Evolutionary conservation across 2,113 vertebrate genomes (phyloP), one percentile per base, ranked within the genome.

Genomic region (Junco hyemalis): DNA sequence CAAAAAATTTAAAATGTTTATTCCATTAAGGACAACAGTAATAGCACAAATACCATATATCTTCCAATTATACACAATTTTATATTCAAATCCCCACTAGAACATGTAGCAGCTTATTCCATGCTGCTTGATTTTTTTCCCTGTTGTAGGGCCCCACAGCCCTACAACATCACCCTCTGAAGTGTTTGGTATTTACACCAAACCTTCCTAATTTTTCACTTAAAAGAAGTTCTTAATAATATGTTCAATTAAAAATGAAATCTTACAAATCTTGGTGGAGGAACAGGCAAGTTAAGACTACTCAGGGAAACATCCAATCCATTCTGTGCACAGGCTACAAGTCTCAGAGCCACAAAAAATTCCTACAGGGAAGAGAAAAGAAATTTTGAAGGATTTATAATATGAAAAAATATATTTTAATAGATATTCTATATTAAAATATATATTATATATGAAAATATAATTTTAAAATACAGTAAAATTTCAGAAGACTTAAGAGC

Each of bases 271-370:
- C 98, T 98, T 57, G 99, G 99, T 79, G 99, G 98, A 95, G 99
- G 98, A 97, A 99, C 99, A 90, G 98, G 97, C 92, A 98, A 96
- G 85, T 98, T 98, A 90, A 99, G 98, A 96, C 98, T 99, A 96
- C 96, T 99, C 94, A 98, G 97, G 63, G 98, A 98, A 98, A 99
- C 98, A 84, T 99, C 99, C 97, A 99, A 96, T 97, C 99, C 99
- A 98, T 99, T 99, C 96, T 99, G 99, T 72, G 99, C 99, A 97
- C 99, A 99, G 6, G 99, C 99, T 93, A 99, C 99, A 89, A 99
- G 98, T 80, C 99, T 98, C 82, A 99, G 96, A 12, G 99, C 99
- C 94, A 99, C 98, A 96, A 99, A 99, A 96, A 99, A 99, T 98
- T 99, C 99, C 99, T 99, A 95, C n/a, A 86, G 86, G 63, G 86